Percentiles rank a stretch among this genome's conserved stretches.
Conservation (phyloP, 2,113 vertebrate species). For the Zosterops lateralis region DNA sequence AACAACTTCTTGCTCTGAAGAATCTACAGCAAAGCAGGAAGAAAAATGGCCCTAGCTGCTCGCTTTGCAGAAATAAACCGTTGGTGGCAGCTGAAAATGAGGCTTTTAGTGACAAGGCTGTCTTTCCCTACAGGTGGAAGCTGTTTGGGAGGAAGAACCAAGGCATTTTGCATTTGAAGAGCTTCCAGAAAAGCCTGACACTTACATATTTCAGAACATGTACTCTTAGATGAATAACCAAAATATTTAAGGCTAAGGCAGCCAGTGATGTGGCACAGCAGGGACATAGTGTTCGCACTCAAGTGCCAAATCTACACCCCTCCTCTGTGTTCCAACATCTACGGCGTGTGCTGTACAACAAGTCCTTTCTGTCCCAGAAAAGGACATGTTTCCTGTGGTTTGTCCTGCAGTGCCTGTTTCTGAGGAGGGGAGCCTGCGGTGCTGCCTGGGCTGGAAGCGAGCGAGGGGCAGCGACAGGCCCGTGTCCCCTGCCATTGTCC, state of each 20-base stretch:
- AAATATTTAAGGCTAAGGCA: not conserved
- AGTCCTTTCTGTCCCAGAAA: not conserved
- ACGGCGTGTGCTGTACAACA: accelerated
- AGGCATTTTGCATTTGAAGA: not conserved
- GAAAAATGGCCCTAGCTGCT: not conserved
- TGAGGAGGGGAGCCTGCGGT: not conserved
- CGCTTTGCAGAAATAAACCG: not conserved
- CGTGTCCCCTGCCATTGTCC: accelerated
- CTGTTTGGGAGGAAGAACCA: not conserved
- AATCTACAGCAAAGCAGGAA: not conserved
- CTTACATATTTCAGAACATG: not conserved
- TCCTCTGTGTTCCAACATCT: not conserved
- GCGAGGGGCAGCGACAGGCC: accelerated
- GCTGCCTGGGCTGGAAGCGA: not conserved
- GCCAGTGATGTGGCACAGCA: not conserved
- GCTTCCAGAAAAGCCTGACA: not conserved
- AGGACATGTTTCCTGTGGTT: not conserved
- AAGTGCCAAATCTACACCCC: not conserved
- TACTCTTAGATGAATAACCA: not conserved
- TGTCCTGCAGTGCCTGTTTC: not conserved
- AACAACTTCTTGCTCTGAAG: not conserved
- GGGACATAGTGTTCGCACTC: not conserved
- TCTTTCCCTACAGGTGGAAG: not conserved
- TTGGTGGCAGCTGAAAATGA: not conserved
- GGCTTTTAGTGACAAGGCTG: not conserved